phyloP scores from a whole-genome alignment of 2,113 vertebrate species.

The Tringa solitaria region DNA sequence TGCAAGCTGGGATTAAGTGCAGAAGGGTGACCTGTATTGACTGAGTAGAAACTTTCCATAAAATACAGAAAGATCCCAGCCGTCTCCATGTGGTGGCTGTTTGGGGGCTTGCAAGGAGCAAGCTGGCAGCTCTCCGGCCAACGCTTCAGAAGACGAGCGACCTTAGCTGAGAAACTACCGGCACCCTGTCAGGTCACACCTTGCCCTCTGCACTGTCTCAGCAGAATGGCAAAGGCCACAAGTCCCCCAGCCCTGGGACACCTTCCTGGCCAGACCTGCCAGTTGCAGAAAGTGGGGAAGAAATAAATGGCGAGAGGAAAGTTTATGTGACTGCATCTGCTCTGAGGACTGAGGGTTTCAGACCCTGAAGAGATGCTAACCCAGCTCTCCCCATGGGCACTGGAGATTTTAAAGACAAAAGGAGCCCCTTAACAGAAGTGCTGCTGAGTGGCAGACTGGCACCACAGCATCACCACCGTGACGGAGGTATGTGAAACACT shows the following conservation, averaged over 20 bases:
- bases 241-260: neutral
- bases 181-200: neutral
- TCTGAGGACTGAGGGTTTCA: neutral
- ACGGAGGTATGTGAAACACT: neutral
- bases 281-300: neutral
- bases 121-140: neutral
- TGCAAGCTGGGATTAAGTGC: slow-evolving; percentile 42
- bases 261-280: neutral
- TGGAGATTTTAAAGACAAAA: neutral
- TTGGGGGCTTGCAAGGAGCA: neutral
- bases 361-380: neutral
- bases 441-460: neutral
- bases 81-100: neutral
- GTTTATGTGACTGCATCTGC: neutral
- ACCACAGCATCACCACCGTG: accelerated
- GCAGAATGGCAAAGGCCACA: neutral
- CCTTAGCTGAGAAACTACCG: neutral
- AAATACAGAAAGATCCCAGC: neutral
- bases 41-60: neutral
- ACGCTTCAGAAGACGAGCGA: neutral
- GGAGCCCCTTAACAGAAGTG: neutral
- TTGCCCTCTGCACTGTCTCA: neutral
- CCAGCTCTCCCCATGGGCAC: neutral
- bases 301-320: neutral
- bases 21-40: slow-evolving; percentile 29